These are phyloP conservation scores for Lepidocyrtinus sp. DNA, from an alignment of 2,888 invertebrate genomes.

Conservation along the genomic window DNA sequence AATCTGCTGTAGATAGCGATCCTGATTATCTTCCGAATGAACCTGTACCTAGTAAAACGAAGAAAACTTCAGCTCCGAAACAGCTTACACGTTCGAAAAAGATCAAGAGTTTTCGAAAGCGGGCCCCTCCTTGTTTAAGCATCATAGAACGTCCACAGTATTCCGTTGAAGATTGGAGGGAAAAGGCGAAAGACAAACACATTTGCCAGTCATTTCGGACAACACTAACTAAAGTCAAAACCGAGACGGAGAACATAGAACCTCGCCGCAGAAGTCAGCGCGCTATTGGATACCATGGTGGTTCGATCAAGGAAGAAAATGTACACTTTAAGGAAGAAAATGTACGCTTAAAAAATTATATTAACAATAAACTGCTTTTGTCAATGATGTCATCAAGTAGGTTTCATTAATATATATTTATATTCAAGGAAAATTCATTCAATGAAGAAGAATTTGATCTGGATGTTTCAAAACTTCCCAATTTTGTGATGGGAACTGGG, in stretches of 20 bases:
- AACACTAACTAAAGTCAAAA: neutral
- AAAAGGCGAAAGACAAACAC: neutral
- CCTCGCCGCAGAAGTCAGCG: neutral
- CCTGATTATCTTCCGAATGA: slow-evolving; percentile 26
- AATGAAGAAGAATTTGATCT: neutral
- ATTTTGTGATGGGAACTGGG: slow-evolving; percentile 41
- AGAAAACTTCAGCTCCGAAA: neutral
- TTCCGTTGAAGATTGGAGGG: slow-evolving; percentile 31
- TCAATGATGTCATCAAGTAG: no score
- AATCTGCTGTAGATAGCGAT: slow-evolving; percentile 23
- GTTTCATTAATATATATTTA: no score
- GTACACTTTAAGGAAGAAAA: no score
- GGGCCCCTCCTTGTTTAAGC: neutral
- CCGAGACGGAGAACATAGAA: neutral
- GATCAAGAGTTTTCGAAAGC: neutral
- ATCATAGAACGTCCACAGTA: slow-evolving; percentile 22
- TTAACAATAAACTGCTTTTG: no score
- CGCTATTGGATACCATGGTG: no score
- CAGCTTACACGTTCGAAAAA: neutral
- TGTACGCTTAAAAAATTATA: no score
- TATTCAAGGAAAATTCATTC: no score
- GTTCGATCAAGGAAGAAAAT: no score
- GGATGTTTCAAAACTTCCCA: slow-evolving; percentile 25
- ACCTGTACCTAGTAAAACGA: neutral
- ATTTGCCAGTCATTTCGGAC: no score